These are phyloP conservation scores for Apantesis nais DNA, from an alignment of 2,888 invertebrate genomes.

Conservation along the genomic window DNA sequence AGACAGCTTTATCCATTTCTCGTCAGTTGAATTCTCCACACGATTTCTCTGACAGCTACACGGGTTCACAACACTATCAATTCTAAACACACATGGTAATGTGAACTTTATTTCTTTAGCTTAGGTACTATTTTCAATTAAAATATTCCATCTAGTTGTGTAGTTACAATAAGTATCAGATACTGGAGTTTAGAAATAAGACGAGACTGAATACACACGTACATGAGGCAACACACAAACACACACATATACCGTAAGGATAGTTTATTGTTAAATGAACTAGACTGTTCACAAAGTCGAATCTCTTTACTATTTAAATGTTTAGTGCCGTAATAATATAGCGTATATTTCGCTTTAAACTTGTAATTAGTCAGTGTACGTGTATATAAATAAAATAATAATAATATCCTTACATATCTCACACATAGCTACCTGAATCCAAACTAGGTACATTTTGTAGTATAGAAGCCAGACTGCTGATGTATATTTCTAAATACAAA, in stretches of 20 bases:
- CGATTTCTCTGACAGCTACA: constrained; percentile 3
- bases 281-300: background rate
- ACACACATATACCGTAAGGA: background rate
- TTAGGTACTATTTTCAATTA: background rate
- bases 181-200: background rate
- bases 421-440: no score
- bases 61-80: constrained; percentile 7
- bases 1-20: constrained; percentile 17
- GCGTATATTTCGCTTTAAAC: background rate
- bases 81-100: background rate
- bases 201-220: background rate
- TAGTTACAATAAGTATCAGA: background rate
- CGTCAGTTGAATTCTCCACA: constrained; percentile 19
- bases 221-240: background rate
- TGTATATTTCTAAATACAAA: no score
- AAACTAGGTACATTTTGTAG: no score
- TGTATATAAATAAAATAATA: no score
- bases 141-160: background rate
- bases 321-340: background rate
- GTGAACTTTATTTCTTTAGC: background rate
- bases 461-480: no score
- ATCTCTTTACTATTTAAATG: background rate
- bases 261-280: background rate
- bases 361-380: background rate
- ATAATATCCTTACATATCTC: no score